These are phyloP conservation scores for Junonia oenone DNA, from an alignment of 2,888 invertebrate genomes.

Conservation along the genomic window DNA sequence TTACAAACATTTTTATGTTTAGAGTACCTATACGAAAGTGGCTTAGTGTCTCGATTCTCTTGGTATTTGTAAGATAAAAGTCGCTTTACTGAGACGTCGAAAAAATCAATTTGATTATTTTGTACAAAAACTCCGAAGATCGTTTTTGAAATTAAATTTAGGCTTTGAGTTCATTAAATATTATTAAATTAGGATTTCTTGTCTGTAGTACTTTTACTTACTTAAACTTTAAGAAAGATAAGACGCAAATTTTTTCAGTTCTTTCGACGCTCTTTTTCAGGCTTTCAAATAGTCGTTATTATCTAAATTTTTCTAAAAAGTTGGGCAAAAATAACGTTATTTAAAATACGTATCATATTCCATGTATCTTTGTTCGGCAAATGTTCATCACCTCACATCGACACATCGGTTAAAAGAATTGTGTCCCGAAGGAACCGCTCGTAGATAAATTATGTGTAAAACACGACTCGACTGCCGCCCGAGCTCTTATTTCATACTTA, in stretches of 20 bases:
- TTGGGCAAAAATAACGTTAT: background rate
- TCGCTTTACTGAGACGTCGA: background rate
- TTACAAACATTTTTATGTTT: background rate
- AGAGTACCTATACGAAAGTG: background rate
- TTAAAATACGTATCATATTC: background rate
- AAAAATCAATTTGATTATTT: background rate
- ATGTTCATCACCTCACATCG: conserved; percentile 26
- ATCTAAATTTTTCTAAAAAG: background rate
- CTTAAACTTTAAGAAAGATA: no score
- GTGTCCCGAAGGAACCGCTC: conserved; percentile 31
- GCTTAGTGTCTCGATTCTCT: background rate
- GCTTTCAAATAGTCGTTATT: background rate
- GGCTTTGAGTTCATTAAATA: background rate
- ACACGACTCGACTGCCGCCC: conserved; percentile 29
- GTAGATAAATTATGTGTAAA: conserved; percentile 36
- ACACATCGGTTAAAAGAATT: conserved; percentile 31
- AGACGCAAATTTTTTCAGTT: no score
- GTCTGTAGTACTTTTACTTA: no score
- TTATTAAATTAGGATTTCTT: background rate
- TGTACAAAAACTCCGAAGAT: background rate
- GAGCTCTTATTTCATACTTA: conserved; percentile 60
- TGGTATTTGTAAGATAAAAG: background rate
- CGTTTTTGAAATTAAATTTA: background rate
- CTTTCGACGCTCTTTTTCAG: no score
- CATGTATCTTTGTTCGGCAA: conserved; percentile 1